phyloP scores from a whole-genome alignment of 2,888 invertebrate genomes.

The Tenthredo distinguenda region DNA sequence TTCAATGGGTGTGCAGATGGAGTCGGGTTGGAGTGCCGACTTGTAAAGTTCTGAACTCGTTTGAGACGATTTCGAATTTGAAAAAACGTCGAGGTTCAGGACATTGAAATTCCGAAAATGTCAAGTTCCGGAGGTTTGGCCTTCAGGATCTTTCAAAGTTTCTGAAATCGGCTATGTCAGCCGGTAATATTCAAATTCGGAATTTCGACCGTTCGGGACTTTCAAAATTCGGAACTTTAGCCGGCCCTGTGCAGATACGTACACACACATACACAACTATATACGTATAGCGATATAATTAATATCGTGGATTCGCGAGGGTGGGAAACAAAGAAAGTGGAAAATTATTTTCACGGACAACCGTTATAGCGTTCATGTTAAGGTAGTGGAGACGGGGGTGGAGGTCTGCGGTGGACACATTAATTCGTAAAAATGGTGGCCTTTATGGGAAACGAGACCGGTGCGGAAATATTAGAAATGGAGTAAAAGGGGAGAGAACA shows the following conservation, averaged over 20 bases:
- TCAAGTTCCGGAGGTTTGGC: no score
- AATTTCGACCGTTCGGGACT: no score
- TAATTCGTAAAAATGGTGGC: slow-evolving; percentile 38
- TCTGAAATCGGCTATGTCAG: no score
- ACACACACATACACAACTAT: not conserved
- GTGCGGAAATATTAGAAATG: slow-evolving; percentile 40
- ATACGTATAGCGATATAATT: not conserved
- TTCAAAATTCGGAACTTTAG: not conserved
- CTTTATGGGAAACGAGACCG: slow-evolving; percentile 28
- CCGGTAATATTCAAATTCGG: no score
- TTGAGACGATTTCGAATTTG: no score
- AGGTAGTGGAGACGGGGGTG: not conserved
- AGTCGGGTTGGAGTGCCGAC: no score
- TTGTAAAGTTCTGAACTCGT: no score
- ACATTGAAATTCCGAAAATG: no score
- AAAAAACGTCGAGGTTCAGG: no score
- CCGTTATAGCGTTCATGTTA: not conserved
- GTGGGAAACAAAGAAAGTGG: not conserved
- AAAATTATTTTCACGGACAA: slow-evolving; percentile 23
- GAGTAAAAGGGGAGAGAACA: slow-evolving; percentile 16
- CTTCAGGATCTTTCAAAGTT: no score
- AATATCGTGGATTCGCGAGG: not conserved
- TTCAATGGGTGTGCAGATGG: no score
- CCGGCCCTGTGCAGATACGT: not conserved
- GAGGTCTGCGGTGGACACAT: slow-evolving; percentile 42